A percentile compares a stretch with the other conserved stretches of the same genome.
Conservation (phyloP, 2,888 invertebrate genomes). For the Leptodirus hochenwartii region DNA sequence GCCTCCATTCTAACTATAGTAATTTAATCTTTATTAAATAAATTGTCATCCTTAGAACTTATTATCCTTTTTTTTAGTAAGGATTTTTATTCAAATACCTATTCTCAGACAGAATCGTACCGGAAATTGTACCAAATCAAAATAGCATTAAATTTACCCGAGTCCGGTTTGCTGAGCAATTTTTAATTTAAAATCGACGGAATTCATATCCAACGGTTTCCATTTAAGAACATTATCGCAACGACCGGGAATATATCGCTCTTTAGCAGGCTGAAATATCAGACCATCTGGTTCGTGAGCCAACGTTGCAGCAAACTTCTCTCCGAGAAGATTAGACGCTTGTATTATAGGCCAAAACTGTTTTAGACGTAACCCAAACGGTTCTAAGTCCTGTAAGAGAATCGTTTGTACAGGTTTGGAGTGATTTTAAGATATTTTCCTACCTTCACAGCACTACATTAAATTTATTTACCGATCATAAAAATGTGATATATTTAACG, state of each 20-base stretch:
- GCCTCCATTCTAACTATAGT: too few species aligned
- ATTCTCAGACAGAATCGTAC: too few species aligned
- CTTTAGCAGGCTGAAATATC: conserved; percentile 86
- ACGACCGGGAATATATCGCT: conserved; percentile 53
- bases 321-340: conserved; percentile 45
- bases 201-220: conserved; percentile 90
- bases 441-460: too few species aligned
- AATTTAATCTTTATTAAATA: too few species aligned
- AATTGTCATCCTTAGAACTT: too few species aligned
- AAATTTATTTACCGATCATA: too few species aligned
- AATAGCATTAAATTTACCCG: conserved; percentile 37
- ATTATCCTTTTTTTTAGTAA: too few species aligned
- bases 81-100: too few species aligned
- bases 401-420: too few species aligned
- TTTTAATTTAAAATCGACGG: conserved; percentile 85
- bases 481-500: too few species aligned
- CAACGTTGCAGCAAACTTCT: conserved; percentile 70
- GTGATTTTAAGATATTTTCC: too few species aligned
- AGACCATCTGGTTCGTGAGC: conserved; percentile 94
- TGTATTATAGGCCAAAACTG: conserved; percentile 76
- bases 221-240: conserved; percentile 84
- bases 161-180: conserved; percentile 51
- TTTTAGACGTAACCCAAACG: conserved; percentile 81
- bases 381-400: too few species aligned
- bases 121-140: conserved; percentile 6